Evolutionary conservation across 1,140 invertebrate species (phyloP).

Genomic region (Laupala kohalensis): DNA sequence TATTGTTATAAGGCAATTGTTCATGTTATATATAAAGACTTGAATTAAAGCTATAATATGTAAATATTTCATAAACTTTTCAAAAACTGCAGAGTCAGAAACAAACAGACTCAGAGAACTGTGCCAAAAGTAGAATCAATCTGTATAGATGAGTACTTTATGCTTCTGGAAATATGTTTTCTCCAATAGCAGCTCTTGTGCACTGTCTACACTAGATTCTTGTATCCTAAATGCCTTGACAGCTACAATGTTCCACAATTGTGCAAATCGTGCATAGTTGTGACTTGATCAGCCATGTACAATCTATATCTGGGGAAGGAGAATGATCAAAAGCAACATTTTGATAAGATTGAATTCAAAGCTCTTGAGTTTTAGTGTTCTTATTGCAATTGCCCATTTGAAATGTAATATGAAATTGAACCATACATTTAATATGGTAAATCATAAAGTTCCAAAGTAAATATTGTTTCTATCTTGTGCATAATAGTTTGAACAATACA

Average conservation of each 20-base stretch:
- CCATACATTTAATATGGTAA: no score
- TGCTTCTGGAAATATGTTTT: neutral
- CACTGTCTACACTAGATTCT: neutral
- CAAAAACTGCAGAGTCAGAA: neutral
- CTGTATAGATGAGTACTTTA: neutral
- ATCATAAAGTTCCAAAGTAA: neutral
- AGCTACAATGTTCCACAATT: neutral
- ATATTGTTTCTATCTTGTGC: neutral
- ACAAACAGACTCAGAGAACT: neutral
- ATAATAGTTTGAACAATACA: no score
- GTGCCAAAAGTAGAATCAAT: neutral
- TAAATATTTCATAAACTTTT: neutral
- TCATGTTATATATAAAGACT: neutral
- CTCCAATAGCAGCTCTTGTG: neutral
- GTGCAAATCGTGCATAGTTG: neutral
- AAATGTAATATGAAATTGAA: no score
- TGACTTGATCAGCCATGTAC: neutral
- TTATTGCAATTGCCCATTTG: no score
- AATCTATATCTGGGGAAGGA: neutral
- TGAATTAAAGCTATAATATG: neutral
- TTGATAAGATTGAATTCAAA: neutral
- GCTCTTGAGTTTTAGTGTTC: neutral
- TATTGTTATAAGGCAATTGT: neutral
- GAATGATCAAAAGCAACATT: neutral
- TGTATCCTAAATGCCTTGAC: neutral